Conservation (phyloP, 1,140 invertebrate genomes). For the Adoxophyes honmai region DNA sequence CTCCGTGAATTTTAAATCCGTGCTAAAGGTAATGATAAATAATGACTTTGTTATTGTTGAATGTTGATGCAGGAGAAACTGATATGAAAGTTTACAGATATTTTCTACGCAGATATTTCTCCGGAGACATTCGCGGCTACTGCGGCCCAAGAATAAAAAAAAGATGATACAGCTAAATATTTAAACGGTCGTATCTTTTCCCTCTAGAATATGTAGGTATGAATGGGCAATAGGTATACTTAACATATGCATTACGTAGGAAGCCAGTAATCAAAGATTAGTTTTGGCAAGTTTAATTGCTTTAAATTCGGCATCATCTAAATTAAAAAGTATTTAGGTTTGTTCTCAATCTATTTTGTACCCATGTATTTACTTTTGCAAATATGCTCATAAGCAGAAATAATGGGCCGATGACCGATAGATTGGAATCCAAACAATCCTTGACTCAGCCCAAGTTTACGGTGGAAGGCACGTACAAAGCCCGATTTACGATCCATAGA, state of each 20-base stretch:
- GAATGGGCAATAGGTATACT: too few species aligned
- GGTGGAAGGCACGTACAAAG: constrained; percentile 54
- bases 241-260: too few species aligned
- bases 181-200: too few species aligned
- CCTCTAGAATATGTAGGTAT: too few species aligned
- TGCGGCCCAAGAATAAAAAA: too few species aligned
- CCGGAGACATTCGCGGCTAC: background rate
- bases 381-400: constrained; percentile 17
- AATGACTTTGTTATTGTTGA: constrained; percentile 1
- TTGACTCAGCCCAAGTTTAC: constrained; percentile 36
- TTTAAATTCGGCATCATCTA: constrained; percentile 5
- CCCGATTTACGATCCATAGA: constrained; percentile 16
- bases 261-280: too few species aligned
- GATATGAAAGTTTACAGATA: constrained; percentile 1
- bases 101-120: background rate
- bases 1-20: constrained; percentile 13
- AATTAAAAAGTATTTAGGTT: too few species aligned
- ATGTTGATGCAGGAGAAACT: background rate
- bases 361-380: constrained; percentile 16
- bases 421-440: constrained; percentile 55
- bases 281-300: too few species aligned
- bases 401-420: constrained; percentile 50
- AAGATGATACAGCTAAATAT: too few species aligned
- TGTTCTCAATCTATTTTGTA: too few species aligned
- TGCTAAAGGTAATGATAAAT: constrained; percentile 7